Conservation (phyloP, 2,888 invertebrate species). For the Acrobasis suavella region DNA sequence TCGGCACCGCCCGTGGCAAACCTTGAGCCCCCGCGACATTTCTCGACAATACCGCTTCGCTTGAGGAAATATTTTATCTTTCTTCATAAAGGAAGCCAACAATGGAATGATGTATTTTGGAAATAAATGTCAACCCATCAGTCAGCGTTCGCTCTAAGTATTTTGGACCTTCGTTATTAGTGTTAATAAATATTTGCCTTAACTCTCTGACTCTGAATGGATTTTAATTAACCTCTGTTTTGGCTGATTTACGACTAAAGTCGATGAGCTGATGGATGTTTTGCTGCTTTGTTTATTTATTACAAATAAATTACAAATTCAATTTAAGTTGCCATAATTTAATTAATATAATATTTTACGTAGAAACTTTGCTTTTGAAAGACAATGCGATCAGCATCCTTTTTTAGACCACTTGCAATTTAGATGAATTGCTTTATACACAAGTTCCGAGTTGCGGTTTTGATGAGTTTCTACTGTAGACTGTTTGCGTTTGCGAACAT, state of each 20-base stretch:
- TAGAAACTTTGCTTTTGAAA: no score
- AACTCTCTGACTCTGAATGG: background rate
- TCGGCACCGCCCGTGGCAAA: conserved; percentile 33
- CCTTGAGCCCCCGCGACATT: conserved; percentile 58
- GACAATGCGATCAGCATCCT: no score
- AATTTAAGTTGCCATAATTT: no score
- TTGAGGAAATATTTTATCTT: conserved; percentile 78
- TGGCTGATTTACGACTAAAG: conserved; percentile 8
- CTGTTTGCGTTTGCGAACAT: no score
- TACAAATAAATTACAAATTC: background rate
- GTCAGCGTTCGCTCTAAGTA: conserved; percentile 56
- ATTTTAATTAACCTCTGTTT: conserved; percentile 14
- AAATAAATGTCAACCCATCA: conserved; percentile 78
- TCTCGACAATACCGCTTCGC: conserved; percentile 64
- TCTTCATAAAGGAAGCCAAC: conserved; percentile 76
- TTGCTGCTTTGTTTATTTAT: background rate
- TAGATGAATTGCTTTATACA: no score
- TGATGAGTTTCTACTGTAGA: no score
- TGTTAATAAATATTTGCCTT: conserved; percentile 31
- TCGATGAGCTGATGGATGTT: conserved; percentile 9
- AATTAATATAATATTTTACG: no score
- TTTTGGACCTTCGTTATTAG: conserved; percentile 44
- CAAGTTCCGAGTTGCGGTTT: no score
- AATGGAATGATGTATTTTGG: conserved; percentile 75
- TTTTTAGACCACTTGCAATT: no score